Percentiles rank a stretch among this genome's conserved stretches.
Evolutionary conservation across 2,113 vertebrate genomes (phyloP).

Genomic region (Dasyornis broadbenti): DNA sequence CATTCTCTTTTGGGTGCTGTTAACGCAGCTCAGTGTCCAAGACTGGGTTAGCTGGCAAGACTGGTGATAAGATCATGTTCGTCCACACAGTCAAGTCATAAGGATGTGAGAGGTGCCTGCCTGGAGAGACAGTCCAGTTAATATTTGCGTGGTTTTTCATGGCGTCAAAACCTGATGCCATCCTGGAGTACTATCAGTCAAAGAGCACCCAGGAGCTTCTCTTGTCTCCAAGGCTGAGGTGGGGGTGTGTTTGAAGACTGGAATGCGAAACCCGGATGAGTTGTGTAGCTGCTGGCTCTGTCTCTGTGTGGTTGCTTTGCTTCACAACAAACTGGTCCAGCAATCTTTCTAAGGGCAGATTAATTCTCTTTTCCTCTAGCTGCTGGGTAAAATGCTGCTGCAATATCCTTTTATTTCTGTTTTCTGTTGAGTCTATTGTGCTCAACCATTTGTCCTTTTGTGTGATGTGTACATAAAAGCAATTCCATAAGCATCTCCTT

Average conservation of each 20-base stretch:
- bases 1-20: background rate
- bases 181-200: background rate
- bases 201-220: background rate
- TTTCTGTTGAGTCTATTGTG: background rate
- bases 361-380: background rate
- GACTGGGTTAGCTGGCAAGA: background rate
- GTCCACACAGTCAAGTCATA: background rate
- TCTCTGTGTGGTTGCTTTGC: background rate
- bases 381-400: background rate
- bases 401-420: background rate
- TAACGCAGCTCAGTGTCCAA: background rate
- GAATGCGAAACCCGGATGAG: background rate
- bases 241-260: background rate
- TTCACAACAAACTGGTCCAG: background rate
- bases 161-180: background rate
- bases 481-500: background rate
- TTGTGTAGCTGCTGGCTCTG: background rate
- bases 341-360: background rate
- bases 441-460: background rate
- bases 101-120: background rate
- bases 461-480: background rate
- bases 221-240: background rate
- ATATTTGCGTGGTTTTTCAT: background rate
- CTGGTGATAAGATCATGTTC: background rate
- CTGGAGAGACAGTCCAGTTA: background rate